Conservation (phyloP, 1,140 invertebrate genomes). For the Halesus radiatus region DNA sequence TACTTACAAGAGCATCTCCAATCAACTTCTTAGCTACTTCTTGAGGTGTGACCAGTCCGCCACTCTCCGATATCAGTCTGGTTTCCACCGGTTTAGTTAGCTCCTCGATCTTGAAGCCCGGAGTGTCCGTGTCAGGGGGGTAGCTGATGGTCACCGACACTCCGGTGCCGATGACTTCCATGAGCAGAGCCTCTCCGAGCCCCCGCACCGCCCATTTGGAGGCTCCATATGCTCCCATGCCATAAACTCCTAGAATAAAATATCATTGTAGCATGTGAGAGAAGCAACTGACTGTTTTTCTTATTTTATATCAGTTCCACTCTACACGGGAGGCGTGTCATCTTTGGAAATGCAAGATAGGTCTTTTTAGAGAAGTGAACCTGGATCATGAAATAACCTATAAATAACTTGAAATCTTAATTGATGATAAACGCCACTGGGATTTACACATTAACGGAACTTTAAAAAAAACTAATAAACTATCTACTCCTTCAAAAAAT, state of each 20-base stretch:
- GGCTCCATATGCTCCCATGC: conserved; percentile 91
- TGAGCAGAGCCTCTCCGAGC: conserved; percentile 92
- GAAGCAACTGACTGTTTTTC: too few species aligned
- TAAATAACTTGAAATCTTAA: too few species aligned
- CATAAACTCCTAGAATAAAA: conserved; percentile 78
- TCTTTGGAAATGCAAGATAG: too few species aligned
- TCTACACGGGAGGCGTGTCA: too few species aligned
- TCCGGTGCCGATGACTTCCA: conserved; percentile 90
- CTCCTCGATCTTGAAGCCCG: conserved; percentile 91
- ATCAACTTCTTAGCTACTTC: conserved; percentile 86
- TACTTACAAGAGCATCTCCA: conserved; percentile 83
- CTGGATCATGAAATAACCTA: too few species aligned
- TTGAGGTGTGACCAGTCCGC: conserved; percentile 83
- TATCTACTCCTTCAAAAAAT: too few species aligned
- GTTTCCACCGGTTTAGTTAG: conserved; percentile 91
- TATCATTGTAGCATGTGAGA: neutral
- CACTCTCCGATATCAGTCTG: conserved; percentile 86
- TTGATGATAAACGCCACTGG: too few species aligned
- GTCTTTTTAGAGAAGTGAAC: too few species aligned
- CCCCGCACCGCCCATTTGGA: conserved; percentile 96
- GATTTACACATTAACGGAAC: too few species aligned
- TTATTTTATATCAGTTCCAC: too few species aligned
- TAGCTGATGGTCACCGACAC: conserved; percentile 89
- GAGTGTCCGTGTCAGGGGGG: conserved; percentile 98
- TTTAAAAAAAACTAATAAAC: too few species aligned